Base-by-base conservation (phyloP, 2,888 invertebrate species). In the Tridacna crocea region DNA sequence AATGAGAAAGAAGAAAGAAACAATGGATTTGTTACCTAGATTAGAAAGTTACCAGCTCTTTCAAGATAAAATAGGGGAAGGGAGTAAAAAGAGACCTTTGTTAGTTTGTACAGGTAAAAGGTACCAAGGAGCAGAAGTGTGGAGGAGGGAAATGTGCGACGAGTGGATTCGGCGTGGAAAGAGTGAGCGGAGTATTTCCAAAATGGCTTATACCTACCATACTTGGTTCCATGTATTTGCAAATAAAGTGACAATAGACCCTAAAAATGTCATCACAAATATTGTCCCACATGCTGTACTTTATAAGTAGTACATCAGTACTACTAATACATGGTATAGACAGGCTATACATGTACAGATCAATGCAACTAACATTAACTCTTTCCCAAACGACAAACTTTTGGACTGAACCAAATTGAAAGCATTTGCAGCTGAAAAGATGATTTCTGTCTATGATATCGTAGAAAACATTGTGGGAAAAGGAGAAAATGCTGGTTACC, bases 141-240 rank as follows among this genome's bases (percentile, higher is more conserved):
- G 72, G 55, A 24, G 72, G 6, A 24, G 72, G 22, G 51, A 72
- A 51, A 72, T 72, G 48, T 72, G 72, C 51, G 51, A 72, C 0
- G 55, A 72, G 51, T 66, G 66, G 66, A 19, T 26, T 17, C 36
- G 66, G 6, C 66, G 66, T 13, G 66, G 66, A n/a, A 36, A 36
- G 11, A 46, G 66, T 17, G 46, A 46, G n/a, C 46, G 66, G 66
- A 66, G 6, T 1, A 46, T 66, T 36, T 66, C 66, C 0, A 17
- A 66, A 46, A 2, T 46, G 36, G 66, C 66, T 1, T 66, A 66
- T 46, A 66, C 66, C 4, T 66, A 66, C 46, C 66, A 66, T 46
- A 66, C 66, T 6, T 66, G 66, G 66, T 66, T 19, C 36, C 66
- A 66, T 46, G 66, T 66, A n/a, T n/a, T 36, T 36, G n/a, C 47